phyloP scores from a whole-genome alignment of 2,888 invertebrate species.

The Antheraea assamensis region DNA sequence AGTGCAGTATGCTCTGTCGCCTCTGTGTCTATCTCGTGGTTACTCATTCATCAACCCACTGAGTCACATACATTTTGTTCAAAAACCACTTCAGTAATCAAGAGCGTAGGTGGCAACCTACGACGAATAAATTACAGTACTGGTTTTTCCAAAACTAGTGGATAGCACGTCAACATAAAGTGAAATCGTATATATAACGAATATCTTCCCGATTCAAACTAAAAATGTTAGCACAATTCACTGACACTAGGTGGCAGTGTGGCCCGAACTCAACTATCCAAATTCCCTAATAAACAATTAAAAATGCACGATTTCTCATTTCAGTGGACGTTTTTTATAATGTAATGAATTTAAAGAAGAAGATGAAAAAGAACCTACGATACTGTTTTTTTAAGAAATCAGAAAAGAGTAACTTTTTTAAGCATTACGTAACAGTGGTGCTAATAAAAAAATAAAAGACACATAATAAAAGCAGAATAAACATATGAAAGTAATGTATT shows the following conservation, averaged over 20 bases:
- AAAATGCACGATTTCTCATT: not conserved
- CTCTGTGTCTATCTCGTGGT: conserved; percentile 77
- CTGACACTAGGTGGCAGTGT: not conserved
- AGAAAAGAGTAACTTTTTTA: no score
- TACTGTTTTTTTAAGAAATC: no score
- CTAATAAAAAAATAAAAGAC: no score
- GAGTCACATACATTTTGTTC: conserved; percentile 43
- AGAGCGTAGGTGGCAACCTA: not conserved
- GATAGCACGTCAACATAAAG: not conserved
- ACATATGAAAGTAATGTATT: no score
- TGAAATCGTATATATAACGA: not conserved
- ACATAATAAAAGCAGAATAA: no score
- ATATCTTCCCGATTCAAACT: not conserved
- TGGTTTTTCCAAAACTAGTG: not conserved
- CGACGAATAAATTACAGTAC: not conserved
- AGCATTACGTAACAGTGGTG: no score
- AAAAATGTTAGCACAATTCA: not conserved
- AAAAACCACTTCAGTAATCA: not conserved
- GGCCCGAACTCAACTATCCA: not conserved
- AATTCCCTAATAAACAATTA: not conserved
- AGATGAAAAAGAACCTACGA: no score
- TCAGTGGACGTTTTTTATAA: not conserved
- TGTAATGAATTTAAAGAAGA: not conserved
- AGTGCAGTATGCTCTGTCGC: conserved; percentile 90
- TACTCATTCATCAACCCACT: conserved; percentile 70